Conservation (phyloP, 2,888 invertebrate genomes). For the Cantharis flavilabris region DNA sequence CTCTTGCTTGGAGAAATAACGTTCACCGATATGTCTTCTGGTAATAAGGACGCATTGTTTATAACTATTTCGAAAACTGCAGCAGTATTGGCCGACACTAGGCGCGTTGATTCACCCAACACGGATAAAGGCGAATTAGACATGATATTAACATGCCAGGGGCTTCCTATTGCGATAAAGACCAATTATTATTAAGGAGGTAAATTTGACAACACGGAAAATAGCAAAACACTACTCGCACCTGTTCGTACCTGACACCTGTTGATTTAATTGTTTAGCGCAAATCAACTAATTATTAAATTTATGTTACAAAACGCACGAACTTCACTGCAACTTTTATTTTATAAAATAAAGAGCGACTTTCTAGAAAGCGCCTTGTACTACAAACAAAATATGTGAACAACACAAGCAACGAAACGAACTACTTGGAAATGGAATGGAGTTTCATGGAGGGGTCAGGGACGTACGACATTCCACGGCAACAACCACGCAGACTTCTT, state of each 20-base stretch:
- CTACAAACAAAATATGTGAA: constrained; percentile 18
- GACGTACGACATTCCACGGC: constrained; percentile 44
- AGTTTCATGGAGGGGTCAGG: constrained; percentile 43
- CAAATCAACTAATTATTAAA: not conserved
- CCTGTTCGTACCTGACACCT: constrained; percentile 24
- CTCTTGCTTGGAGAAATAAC: constrained; percentile 84
- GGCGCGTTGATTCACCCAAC: constrained; percentile 84
- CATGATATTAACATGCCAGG: constrained; percentile 93
- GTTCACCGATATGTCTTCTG: constrained; percentile 66
- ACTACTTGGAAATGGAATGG: constrained; percentile 5
- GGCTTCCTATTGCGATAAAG: constrained; percentile 71
- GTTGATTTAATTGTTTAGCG: constrained; percentile 17
- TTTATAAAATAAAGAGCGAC: constrained; percentile 8
- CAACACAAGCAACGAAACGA: constrained; percentile 14
- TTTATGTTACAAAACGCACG: constrained; percentile 2
- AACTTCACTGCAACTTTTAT: constrained; percentile 18
- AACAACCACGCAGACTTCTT: constrained; percentile 24
- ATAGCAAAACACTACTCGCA: constrained; percentile 15
- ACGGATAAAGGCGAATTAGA: constrained; percentile 74
- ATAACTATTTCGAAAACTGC: constrained; percentile 89
- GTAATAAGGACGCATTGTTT: constrained; percentile 59
- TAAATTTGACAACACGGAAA: not conserved
- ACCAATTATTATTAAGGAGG: constrained; percentile 5
- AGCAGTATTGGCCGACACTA: constrained; percentile 87
- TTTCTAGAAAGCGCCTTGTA: constrained; percentile 29